Percentiles rank a stretch among this genome's conserved stretches.
Conservation (phyloP, 2,888 invertebrate species). For the Ischnus inquisitorius region DNA sequence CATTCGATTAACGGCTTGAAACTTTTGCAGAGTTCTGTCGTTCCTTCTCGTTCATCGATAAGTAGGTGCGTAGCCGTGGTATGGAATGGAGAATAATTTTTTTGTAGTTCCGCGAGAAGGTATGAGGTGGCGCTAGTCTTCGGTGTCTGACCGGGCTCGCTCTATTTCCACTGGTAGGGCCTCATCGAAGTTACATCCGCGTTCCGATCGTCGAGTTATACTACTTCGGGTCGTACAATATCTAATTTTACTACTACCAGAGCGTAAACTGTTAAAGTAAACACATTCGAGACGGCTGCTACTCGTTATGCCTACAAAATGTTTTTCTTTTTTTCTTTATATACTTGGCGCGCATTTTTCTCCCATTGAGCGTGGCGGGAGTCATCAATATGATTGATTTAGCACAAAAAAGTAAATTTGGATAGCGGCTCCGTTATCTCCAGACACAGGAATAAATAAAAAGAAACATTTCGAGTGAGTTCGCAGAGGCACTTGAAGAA, state of each 20-base stretch:
- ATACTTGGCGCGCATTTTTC: too few relatives aligned
- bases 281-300: background rate
- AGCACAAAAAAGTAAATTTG: too few relatives aligned
- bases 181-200: background rate
- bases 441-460: too few relatives aligned
- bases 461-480: too few relatives aligned
- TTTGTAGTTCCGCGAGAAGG: constrained; percentile 67
- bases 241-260: constrained; percentile 2
- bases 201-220: background rate
- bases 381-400: too few relatives aligned
- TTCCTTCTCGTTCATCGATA: constrained; percentile 44
- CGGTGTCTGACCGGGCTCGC: constrained; percentile 55
- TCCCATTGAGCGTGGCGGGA: too few relatives aligned
- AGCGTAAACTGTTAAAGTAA: constrained; percentile 8
- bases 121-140: constrained; percentile 72
- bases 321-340: too few relatives aligned
- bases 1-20: background rate
- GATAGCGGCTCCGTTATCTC: too few relatives aligned
- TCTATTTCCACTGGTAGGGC: constrained; percentile 60
- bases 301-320: too few relatives aligned
- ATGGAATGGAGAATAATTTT: constrained; percentile 11
- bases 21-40: constrained; percentile 50
- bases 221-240: background rate
- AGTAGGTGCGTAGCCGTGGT: background rate
- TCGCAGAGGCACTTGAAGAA: too few relatives aligned